Evolutionary conservation across 2,797 vertebrate genomes (phyloP).

Genomic region (Helicolenus hilgendorfi): DNA sequence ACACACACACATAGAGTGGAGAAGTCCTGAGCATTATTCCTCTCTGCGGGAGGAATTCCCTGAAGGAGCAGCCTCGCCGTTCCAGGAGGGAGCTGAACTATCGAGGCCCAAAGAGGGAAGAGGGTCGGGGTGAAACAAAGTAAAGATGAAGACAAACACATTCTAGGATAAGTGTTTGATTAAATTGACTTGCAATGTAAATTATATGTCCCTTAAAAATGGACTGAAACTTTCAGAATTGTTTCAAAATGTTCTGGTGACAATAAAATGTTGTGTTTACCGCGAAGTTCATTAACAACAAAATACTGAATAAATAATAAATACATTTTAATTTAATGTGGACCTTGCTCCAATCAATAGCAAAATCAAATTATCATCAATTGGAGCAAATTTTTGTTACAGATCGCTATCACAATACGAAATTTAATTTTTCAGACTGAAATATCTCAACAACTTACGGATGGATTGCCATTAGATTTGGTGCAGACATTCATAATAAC

Average conservation of each 20-base stretch:
- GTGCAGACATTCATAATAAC: background rate
- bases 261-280: background rate
- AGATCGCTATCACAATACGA: background rate
- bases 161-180: background rate
- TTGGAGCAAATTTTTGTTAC: background rate
- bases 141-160: slow-evolving; percentile 23
- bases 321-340: background rate
- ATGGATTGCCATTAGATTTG: background rate
- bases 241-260: background rate
- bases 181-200: background rate
- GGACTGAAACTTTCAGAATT: background rate
- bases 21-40: slow-evolving; percentile 79
- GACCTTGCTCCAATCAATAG: background rate
- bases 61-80: slow-evolving; percentile 61
- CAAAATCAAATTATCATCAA: too few species aligned
- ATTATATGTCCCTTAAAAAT: background rate
- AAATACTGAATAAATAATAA: background rate
- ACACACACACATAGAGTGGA: slow-evolving; percentile 59
- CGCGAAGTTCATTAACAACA: background rate
- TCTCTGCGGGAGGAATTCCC: slow-evolving; percentile 87
- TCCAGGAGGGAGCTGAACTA: slow-evolving; percentile 50
- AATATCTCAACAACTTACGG: accelerated
- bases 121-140: slow-evolving; percentile 38
- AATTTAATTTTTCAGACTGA: background rate
- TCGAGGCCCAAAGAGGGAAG: slow-evolving; percentile 48